Percentiles rank a stretch among this genome's conserved stretches.
Conservation (phyloP, 2,797 vertebrate genomes). For the Gila robusta region DNA sequence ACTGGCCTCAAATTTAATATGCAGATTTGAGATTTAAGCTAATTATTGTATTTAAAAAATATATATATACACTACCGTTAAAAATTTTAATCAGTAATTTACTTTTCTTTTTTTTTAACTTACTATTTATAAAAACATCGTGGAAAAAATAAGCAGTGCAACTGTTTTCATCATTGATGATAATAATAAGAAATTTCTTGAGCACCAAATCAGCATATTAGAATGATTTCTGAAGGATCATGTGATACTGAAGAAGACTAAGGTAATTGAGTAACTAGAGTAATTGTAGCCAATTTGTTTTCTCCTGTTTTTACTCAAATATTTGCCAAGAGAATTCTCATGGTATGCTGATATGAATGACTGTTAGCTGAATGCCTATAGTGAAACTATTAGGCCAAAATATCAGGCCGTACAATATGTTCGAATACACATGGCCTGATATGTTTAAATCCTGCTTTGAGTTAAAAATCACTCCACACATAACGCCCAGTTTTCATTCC, state of each 20-base stretch:
- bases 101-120: not conserved
- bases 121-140: not conserved
- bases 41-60: not conserved
- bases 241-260: not conserved
- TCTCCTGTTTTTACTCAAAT: not conserved
- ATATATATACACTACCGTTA: not conserved
- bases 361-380: constrained; percentile 28
- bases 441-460: constrained; percentile 51
- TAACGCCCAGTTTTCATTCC: not conserved
- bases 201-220: not conserved
- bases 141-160: not conserved
- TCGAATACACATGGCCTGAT: constrained; percentile 41
- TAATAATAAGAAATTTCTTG: not conserved
- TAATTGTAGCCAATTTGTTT: not conserved
- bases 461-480: constrained; percentile 68
- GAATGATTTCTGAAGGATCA: not conserved
- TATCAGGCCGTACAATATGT: constrained; percentile 24
- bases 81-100: not conserved
- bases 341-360: constrained; percentile 44
- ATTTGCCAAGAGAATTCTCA: not conserved
- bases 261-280: not conserved
- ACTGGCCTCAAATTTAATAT: not conserved
- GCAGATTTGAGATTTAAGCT: not conserved
- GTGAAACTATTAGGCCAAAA: constrained; percentile 13
- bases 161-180: not conserved